phyloP scores from a whole-genome alignment of 2,113 vertebrate species.

The Bubo scandiacus region DNA sequence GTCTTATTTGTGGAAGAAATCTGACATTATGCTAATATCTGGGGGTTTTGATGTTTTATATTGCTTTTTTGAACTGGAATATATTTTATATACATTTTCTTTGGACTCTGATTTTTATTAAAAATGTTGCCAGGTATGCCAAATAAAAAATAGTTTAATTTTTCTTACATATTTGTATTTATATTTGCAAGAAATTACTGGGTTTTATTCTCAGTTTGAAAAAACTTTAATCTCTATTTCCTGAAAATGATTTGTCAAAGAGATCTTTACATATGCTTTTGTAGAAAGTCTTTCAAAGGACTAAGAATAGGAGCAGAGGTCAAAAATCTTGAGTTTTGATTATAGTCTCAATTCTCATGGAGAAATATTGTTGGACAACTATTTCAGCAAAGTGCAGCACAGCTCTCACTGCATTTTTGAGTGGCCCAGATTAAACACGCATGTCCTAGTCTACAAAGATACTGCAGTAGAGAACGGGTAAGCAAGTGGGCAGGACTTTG shows the following conservation, averaged over 20 bases:
- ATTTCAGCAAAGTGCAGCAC: background rate
- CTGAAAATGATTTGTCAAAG: background rate
- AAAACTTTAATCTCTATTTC: background rate
- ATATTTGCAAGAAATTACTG: background rate
- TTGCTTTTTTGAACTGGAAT: background rate
- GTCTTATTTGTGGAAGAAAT: background rate
- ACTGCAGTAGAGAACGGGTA: background rate
- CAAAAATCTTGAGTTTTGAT: background rate
- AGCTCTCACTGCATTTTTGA: background rate
- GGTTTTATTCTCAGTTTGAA: background rate
- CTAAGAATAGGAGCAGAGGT: background rate
- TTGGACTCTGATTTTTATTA: background rate
- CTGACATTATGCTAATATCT: background rate
- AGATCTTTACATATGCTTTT: background rate
- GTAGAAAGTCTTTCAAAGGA: background rate
- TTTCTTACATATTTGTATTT: background rate
- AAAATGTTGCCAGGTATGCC: background rate
- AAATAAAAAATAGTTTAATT: background rate
- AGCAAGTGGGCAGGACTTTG: background rate
- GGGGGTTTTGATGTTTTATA: background rate
- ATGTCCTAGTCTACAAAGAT: background rate
- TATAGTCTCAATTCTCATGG: background rate
- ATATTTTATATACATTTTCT: background rate
- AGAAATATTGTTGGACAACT: background rate
- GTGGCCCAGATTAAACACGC: background rate